phyloP scores from a whole-genome alignment of 2,888 invertebrate species.

The Catotricha subobsoleta region DNA sequence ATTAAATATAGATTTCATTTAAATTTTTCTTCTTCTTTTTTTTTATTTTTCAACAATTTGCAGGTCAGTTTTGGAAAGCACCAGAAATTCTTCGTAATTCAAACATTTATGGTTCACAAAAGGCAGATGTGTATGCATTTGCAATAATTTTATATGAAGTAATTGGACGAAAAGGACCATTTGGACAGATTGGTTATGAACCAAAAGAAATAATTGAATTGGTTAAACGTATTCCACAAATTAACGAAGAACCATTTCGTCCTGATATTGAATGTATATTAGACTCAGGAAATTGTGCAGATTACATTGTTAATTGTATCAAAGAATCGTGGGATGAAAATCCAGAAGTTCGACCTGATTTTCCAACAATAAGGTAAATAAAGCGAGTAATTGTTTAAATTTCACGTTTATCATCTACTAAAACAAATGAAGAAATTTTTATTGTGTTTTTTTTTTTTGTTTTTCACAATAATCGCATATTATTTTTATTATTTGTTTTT shows the following conservation, averaged over 20 bases:
- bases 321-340: constrained; percentile 80
- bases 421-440: background rate
- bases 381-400: no score
- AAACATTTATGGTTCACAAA: constrained; percentile 60
- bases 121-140: constrained; percentile 92
- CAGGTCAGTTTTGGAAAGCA: constrained; percentile 88
- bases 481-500: background rate
- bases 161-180: constrained; percentile 78
- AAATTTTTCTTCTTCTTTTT: constrained; percentile 2
- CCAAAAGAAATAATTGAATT: constrained; percentile 82
- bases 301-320: constrained; percentile 66
- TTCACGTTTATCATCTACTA: no score
- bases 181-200: constrained; percentile 58
- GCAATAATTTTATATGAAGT: constrained; percentile 90
- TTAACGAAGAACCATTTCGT: constrained; percentile 56
- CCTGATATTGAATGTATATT: constrained; percentile 57
- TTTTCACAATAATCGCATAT: background rate
- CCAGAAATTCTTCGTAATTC: constrained; percentile 74
- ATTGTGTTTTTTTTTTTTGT: background rate
- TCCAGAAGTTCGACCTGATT: constrained; percentile 70
- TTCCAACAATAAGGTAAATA: constrained; percentile 52
- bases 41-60: constrained; percentile 14
- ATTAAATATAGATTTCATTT: background rate
- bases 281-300: constrained; percentile 54
- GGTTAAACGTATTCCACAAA: constrained; percentile 49